phyloP scores from a whole-genome alignment of 53 echinoderm and acorn worm species.

The Zoroaster sp. region DNA sequence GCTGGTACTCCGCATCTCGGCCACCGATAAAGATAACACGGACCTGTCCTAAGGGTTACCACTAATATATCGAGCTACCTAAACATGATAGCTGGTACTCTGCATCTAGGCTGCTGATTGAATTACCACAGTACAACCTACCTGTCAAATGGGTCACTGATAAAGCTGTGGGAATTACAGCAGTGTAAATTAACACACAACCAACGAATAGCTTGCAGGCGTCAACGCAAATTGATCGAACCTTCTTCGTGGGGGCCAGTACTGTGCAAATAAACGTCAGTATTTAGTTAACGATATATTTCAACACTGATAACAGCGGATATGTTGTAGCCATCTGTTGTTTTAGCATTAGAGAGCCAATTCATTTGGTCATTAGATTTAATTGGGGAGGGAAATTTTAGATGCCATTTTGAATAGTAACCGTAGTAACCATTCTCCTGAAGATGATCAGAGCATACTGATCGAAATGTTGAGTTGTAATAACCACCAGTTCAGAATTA shows the following conservation, averaged over 20 bases:
- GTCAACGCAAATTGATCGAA: not conserved
- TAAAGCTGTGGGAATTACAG: not conserved
- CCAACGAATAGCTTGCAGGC: not conserved
- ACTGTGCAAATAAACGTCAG: not conserved
- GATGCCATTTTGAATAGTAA: no score
- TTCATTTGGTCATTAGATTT: no score
- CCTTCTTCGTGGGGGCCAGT: not conserved
- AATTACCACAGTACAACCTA: not conserved
- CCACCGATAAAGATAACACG: not conserved
- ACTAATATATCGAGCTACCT: not conserved
- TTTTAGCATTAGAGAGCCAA: no score
- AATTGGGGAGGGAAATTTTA: no score
- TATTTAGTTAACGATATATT: not conserved
- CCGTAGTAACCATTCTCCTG: no score
- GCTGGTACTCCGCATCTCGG: not conserved
- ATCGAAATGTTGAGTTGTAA: no score
- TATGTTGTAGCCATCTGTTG: not conserved
- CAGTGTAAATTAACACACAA: not conserved
- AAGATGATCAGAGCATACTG: no score
- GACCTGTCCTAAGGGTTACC: not conserved
- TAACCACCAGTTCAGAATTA: no score
- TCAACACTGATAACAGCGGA: not conserved
- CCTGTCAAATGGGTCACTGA: not conserved
- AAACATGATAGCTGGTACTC: not conserved
- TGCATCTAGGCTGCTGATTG: not conserved